Conservation (phyloP, 1,140 invertebrate genomes). For the Drosophila ercepeae region DNA sequence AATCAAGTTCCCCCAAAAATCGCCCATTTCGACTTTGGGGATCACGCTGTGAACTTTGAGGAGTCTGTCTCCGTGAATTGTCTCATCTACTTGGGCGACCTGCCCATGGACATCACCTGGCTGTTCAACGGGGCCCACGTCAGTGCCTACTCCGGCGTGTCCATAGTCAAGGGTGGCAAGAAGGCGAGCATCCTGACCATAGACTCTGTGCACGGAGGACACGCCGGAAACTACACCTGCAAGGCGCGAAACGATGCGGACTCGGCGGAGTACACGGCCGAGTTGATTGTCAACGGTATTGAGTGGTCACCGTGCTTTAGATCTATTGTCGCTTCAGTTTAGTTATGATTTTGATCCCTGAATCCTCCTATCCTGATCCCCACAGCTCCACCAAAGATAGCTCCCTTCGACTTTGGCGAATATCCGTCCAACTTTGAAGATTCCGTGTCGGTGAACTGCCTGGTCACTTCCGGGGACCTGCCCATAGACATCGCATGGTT, state of each 20-base stretch:
- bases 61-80: slow-evolving; percentile 90
- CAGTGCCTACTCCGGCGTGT: slow-evolving; percentile 67
- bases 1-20: slow-evolving; percentile 88
- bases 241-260: slow-evolving; percentile 91
- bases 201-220: slow-evolving; percentile 88
- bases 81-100: slow-evolving; percentile 92
- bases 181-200: slow-evolving; percentile 90
- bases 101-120: slow-evolving; percentile 92
- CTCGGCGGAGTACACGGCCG: slow-evolving; percentile 87
- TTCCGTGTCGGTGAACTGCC: slow-evolving; percentile 89
- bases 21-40: slow-evolving; percentile 88
- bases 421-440: slow-evolving; percentile 88
- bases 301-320: neutral
- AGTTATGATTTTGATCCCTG: slow-evolving; percentile 15
- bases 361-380: neutral
- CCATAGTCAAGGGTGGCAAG: slow-evolving; percentile 82
- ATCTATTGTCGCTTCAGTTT: neutral
- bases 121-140: slow-evolving; percentile 87
- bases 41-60: slow-evolving; percentile 88
- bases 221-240: slow-evolving; percentile 89
- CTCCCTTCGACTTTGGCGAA: slow-evolving; percentile 87
- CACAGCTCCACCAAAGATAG: slow-evolving; percentile 87
- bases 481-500: slow-evolving; percentile 92
- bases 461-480: slow-evolving; percentile 92
- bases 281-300: slow-evolving; percentile 90